These are phyloP conservation scores for Dilophus febrilis DNA, from an alignment of 2,888 invertebrate species.

Conservation along the genomic window DNA sequence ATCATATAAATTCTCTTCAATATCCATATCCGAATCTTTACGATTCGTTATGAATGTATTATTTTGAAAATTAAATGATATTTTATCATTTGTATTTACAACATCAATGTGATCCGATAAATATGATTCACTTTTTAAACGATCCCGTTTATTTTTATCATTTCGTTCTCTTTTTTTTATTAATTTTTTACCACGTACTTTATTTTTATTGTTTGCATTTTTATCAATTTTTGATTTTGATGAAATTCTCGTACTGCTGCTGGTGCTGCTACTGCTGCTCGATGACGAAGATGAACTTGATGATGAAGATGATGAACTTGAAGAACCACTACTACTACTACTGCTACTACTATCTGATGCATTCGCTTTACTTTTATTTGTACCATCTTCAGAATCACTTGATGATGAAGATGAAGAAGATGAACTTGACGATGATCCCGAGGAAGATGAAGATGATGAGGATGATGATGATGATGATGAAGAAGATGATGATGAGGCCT, in stretches of 20 bases:
- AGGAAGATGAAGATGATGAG: too few relatives aligned
- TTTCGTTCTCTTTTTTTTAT: not conserved
- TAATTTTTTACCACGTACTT: constrained; percentile 21
- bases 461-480: too few relatives aligned
- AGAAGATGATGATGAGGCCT: too few relatives aligned
- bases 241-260: constrained; percentile 6
- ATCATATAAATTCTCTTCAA: constrained; percentile 19
- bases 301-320: too few relatives aligned
- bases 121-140: constrained; percentile 17
- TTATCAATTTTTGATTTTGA: constrained; percentile 14
- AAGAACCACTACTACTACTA: too few relatives aligned
- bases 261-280: too few relatives aligned
- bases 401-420: constrained; percentile 55
- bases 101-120: constrained; percentile 29
- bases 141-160: constrained; percentile 7
- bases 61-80: constrained; percentile 33
- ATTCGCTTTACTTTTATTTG: constrained; percentile 63
- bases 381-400: constrained; percentile 64
- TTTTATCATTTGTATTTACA: constrained; percentile 24
- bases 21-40: too few relatives aligned
- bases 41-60: constrained; percentile 27
- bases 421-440: constrained; percentile 49
- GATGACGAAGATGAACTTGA: not conserved
- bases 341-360: constrained; percentile 31
- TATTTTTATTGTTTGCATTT: constrained; percentile 31